Evolutionary conservation across 1,140 invertebrate genomes (phyloP), one percentile per base, ranked within the genome.

Genomic region (Macrobrachium nipponense): DNA sequence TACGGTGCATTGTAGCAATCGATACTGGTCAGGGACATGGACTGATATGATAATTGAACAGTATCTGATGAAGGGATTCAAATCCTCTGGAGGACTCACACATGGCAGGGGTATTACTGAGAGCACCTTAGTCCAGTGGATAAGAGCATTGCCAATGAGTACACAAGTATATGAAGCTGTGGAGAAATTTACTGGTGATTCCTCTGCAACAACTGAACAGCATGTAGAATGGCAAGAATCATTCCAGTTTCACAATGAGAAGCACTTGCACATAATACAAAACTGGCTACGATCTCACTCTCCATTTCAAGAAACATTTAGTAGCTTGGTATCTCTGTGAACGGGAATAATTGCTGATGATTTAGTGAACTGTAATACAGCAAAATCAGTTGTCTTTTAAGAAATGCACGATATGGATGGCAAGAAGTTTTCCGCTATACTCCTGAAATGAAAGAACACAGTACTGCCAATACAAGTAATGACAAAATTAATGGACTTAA

Each of bases 311-410:
- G 51, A 51, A 51, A 51, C 51, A 51, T 51, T 51, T 51, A 51
- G 12, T 51, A 6, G 51, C 8, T 51, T 51, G 12, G 51, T 51
- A 51, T 75, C 23, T 43, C 43, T 75, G 43, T 43, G 23, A 75
- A 75, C 23, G 43, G 11, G 72, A 43, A 75, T 43, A 75, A 43
- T 75, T 75, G 36, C 72, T 75, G 72, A 75, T 12, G 23, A 75
- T 27, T 75, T 43, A 75, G 23, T 75, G n/a, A 75, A 75, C 14
- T 75, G 72, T 51, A 27, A 75, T 36, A n/a, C 0, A 36, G 8
- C 0, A 75, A 43, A 18, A 43, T 18, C 23, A 27, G 18, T 10
- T 36, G 11, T 3, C 72, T 43, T 51, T 0, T 14, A n/a, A 23
- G 36, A 73, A 75, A 75, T 43, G 43, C 18, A 43, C 18, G 43